Evolutionary conservation across 2,797 vertebrate genomes (phyloP), one percentile per base, ranked within the genome.

Genomic region (Muscicapa striata): DNA sequence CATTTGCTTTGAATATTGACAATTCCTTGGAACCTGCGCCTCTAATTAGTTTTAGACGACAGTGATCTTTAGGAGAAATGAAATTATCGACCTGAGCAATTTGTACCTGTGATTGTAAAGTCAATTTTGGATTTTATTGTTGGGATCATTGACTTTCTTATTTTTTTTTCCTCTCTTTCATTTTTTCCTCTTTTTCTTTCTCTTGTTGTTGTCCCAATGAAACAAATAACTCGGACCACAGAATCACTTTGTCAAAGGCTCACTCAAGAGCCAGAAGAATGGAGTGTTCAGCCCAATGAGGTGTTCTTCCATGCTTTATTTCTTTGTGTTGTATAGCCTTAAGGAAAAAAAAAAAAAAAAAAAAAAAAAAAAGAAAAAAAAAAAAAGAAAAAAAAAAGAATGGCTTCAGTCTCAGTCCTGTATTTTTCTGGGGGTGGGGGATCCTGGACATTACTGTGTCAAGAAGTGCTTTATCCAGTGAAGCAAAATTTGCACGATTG

Each of bases 401-500:
- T 96, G 97, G 97, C 98, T 98, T 98, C 97, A 96, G 97, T 98
- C 98, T 97, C 98, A 98, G 98, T 98, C 97, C 98, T 98, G 97
- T 98, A 93, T 98, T 96, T 97, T 96, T 68, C 91, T 95, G 96
- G 97, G 93, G 73, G 79, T 84, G 97, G 98, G 98, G 97, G 97
- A 97, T 98, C 98, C 98, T 98, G 98, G 98, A 98, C 98, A 97
- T 98, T 98, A 97, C 97, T 97, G 96, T 98, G 97, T 98, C 98
- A 96, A 98, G 97, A 99, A 98, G 98, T 98, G 98, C 98, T 99
- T 98, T 99, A 98, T 98, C 97, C 96, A 96, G 97, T 98, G 98
- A 98, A 98, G 98, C 98, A 98, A 97, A 97, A 97, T 99, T 99
- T 99, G 99, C 99, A 99, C 98, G 98, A 98, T 98, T 98, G 98